Evolutionary conservation across 2,113 vertebrate genomes (phyloP).

Genomic region (Cisticola juncidis): DNA sequence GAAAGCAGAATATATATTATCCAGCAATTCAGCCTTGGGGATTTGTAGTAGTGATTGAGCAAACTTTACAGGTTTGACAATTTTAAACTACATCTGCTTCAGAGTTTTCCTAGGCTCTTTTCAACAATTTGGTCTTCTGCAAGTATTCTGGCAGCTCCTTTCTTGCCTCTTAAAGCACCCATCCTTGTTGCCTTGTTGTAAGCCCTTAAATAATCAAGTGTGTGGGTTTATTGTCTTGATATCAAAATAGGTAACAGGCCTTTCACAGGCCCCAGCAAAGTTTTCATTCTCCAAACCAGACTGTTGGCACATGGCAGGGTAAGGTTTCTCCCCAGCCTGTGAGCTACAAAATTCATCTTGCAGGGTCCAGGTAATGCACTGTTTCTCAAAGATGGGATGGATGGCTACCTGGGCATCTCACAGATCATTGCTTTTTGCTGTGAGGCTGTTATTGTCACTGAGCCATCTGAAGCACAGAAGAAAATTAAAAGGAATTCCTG

Average conservation of each 20-base stretch:
- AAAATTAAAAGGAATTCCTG: background rate
- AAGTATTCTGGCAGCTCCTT: background rate
- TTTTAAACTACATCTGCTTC: background rate
- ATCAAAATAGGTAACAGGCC: background rate
- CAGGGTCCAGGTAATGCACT: background rate
- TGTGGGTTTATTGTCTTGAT: background rate
- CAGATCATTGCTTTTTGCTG: background rate
- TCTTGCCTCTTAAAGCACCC: background rate
- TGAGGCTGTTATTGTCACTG: background rate
- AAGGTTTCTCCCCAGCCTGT: background rate
- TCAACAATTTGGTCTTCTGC: background rate
- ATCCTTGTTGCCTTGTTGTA: background rate
- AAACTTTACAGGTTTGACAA: background rate
- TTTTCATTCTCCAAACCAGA: background rate
- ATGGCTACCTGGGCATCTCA: background rate
- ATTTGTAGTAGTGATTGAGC: background rate
- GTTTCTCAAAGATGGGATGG: background rate
- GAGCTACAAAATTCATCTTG: background rate
- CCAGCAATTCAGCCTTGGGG: background rate
- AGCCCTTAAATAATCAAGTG: background rate
- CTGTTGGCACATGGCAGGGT: rapidly evolving
- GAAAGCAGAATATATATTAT: background rate
- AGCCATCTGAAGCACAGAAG: background rate
- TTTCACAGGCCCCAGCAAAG: background rate
- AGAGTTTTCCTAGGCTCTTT: background rate